Evolutionary conservation across 2,797 vertebrate genomes (phyloP), one percentile per base, ranked within the genome.

Genomic region (Monodelphis domestica): DNA sequence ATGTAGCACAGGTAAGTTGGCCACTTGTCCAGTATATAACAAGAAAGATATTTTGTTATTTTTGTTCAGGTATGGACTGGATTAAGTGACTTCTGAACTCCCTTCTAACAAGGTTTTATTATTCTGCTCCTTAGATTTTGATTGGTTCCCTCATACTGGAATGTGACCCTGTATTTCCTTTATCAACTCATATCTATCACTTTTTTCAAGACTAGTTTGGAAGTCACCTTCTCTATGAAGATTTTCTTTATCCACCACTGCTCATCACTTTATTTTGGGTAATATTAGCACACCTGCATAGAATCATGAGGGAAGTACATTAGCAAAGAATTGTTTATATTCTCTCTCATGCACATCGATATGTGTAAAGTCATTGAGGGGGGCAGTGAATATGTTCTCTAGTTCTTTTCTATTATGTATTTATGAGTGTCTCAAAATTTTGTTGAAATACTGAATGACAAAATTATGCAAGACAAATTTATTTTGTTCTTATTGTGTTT

Each of bases 351-450:
- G 4, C 1, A 56, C n/a, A 26, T 54, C 52, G 38, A 89, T 53
- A 55, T 52, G 38, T 0, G 88, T 45, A 84, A 91, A 93, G 51
- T 90, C 11, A 38, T 38, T 50, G 52, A 63, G 56, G 0, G 63
- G n/a, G n/a, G n/a, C 3, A 92, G 87, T 15, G 11, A 50, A 11
- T 21, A 28, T 10, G 54, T 38, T 21, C 54, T 3, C 4, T 87
- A 52, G n/a, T 59, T 91, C 7, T 53, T 57, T 93, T 70, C 5
- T 5, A 54, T 63, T 84, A 33, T 54, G 24, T 12, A 54, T 0
- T 90, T 52, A 93, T 9, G 63, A 87, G 63, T 2, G 17, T 59
- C 33, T 70, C 6, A 94, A 95, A 92, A 91, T 50, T 15, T 70
- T 55, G 4, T 70, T n/a, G 63, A 78, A 21, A 7, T 38, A n/a